A percentile compares a stretch with the other conserved stretches of the same genome.
Evolutionary conservation across 1,140 invertebrate species (phyloP).

Genomic region (Trissolcus basalis): DNA sequence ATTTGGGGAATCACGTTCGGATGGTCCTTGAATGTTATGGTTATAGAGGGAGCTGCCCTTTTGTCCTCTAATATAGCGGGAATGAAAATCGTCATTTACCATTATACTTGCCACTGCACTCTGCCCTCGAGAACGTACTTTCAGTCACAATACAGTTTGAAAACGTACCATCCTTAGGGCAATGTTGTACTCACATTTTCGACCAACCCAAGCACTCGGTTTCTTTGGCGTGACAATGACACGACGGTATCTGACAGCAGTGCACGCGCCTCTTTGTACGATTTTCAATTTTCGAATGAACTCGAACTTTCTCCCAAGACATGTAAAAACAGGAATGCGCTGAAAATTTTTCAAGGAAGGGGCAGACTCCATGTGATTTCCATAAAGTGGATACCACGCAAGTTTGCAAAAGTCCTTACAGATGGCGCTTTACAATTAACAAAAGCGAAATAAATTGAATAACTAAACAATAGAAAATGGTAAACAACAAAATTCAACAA

Average conservation of each 20-base stretch:
- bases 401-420: background rate
- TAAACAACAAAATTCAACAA: no score
- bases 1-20: no score
- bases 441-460: no score
- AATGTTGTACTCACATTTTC: conserved; percentile 41
- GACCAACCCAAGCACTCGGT: conserved; percentile 1
- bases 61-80: conserved; percentile 10
- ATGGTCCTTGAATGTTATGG: background rate
- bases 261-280: background rate
- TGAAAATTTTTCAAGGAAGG: conserved; percentile 19
- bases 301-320: conserved; percentile 27
- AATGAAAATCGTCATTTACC: conserved; percentile 41
- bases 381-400: conserved; percentile 18
- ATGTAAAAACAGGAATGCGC: conserved; percentile 15
- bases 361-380: conserved; percentile 32
- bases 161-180: conserved; percentile 25
- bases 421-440: conserved; percentile 4
- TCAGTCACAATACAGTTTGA: conserved; percentile 10
- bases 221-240: conserved; percentile 18
- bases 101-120: conserved; percentile 20
- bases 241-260: background rate
- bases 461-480: no score
- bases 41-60: conserved; percentile 3
- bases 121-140: conserved; percentile 23
- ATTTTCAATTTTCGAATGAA: conserved; percentile 26